Evolutionary conservation across 2,797 vertebrate species (phyloP).

Genomic region (Monodelphis domestica): DNA sequence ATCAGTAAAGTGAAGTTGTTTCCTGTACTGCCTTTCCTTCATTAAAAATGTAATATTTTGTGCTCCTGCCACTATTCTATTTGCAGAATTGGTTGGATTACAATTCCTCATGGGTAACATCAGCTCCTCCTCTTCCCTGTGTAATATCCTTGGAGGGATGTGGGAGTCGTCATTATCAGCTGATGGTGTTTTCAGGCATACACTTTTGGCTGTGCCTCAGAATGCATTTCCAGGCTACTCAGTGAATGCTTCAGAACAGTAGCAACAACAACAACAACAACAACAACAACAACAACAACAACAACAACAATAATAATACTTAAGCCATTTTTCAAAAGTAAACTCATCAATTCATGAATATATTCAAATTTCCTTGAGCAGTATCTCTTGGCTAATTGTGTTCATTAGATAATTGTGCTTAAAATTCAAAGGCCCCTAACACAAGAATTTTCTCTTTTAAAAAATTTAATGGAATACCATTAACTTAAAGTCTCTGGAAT

Average conservation of each 20-base stretch:
- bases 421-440: constrained; percentile 5
- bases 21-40: constrained; percentile 35
- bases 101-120: not conserved
- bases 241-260: constrained; percentile 23
- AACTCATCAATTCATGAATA: not conserved
- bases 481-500: not conserved
- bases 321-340: constrained; percentile 37
- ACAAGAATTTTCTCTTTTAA: not conserved
- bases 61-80: constrained; percentile 27
- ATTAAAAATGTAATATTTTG: constrained; percentile 59
- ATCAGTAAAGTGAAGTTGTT: constrained; percentile 41
- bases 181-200: not conserved
- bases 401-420: constrained; percentile 13
- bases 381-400: not conserved
- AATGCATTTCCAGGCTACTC: not conserved
- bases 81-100: not conserved
- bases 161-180: not conserved
- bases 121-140: not conserved
- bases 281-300: not conserved
- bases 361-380: not conserved
- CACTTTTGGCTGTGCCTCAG: not conserved
- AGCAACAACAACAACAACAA: not conserved
- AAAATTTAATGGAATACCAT: constrained; percentile 11
- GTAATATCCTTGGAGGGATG: not conserved
- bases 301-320: constrained; percentile 1